Evolutionary conservation across 2,888 invertebrate species (phyloP), one percentile per base, ranked within the genome.

Genomic region (Amphipoea lucens): DNA sequence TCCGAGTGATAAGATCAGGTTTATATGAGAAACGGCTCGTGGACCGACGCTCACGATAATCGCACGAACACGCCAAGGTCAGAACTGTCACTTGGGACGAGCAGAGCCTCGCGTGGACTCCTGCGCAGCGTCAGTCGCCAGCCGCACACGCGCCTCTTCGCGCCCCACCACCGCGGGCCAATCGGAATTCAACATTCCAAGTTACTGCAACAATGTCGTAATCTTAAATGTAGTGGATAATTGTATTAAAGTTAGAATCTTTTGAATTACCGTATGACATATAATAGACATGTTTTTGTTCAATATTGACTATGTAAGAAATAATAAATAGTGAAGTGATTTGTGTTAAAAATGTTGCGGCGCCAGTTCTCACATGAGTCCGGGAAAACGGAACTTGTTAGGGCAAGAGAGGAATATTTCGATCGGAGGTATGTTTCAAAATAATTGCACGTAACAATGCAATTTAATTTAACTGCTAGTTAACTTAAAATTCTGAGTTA

Each of bases 331-430:
- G 83, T 89, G 85, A 79, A 74, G 81, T 78, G 78, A 78, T 81
- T 84, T 79, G 74, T 88, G 79, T 88, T 76, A 72, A 92, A n/a
- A 85, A 91, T 95, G 95, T 93, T 96, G 89, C 93, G 96, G 71
- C 91, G 97, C 75, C 97, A 97, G 86, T 96, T 94, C 88, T 97
- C 97, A 51, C 96, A 96, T 76, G 97, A 97, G 86, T 96, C 97
- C 29, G 97, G 96, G 36, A 96, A 94, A 89, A 92, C 95, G 6
- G 96, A 95, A 84, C 93, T 96, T 62, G 92, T 90, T 83, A 93
- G 92, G 69, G 96, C 96, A n/a, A 92, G 90, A 83, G 95, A 96
- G 88, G 96, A 95, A 88, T 95, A 93, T 90, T 94, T 95, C 74
- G 95, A 96, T 89, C 92, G 95, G 72, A 95, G 96, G 96, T 96